These are phyloP conservation scores for Erannis defoliaria DNA, from an alignment of 2,888 invertebrate species.

Conservation along the genomic window DNA sequence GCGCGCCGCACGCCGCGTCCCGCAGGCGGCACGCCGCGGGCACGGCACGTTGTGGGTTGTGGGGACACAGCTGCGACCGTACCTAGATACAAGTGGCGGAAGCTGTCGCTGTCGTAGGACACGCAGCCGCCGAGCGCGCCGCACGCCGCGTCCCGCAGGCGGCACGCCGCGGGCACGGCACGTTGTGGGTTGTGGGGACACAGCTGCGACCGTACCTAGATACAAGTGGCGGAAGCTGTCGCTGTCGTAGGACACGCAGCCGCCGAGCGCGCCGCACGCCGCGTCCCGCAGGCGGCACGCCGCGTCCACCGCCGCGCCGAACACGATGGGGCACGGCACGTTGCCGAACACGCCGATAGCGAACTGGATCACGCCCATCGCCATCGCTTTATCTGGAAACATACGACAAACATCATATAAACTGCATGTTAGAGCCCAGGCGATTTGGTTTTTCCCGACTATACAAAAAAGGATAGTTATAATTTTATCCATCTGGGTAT, in stretches of 20 bases:
- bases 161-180: constrained; percentile 96
- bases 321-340: constrained; percentile 97
- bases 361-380: constrained; percentile 96
- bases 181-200: constrained; percentile 42
- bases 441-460: no score
- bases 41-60: no score
- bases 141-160: constrained; percentile 94
- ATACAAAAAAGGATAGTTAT: no score
- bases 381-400: constrained; percentile 94
- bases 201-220: constrained; percentile 87
- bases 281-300: constrained; percentile 96
- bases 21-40: no score
- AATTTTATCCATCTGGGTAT: no score
- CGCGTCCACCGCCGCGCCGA: constrained; percentile 96
- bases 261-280: constrained; percentile 92
- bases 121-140: constrained; percentile 94
- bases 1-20: no score
- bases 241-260: constrained; percentile 95
- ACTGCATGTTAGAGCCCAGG: no score
- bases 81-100: constrained; percentile 95
- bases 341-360: constrained; percentile 97
- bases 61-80: constrained; percentile 36
- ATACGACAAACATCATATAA: no score
- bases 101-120: constrained; percentile 94
- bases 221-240: constrained; percentile 94